Percentiles rank a stretch among this genome's conserved stretches.
Evolutionary conservation across 2,888 invertebrate genomes (phyloP).

Genomic region (Empis livida): DNA sequence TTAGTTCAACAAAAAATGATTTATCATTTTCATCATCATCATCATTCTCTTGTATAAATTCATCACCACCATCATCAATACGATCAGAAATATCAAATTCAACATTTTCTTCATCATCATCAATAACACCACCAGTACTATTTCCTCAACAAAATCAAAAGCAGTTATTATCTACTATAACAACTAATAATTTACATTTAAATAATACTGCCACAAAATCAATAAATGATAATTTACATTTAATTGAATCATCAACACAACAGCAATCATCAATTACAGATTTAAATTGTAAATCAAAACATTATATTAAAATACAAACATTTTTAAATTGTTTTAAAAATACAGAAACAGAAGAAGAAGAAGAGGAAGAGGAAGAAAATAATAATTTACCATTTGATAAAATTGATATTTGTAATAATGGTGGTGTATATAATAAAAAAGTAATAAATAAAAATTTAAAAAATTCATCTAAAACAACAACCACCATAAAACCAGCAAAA

Average conservation of each 20-base stretch:
- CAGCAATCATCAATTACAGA: constrained; percentile 19
- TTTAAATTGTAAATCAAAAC: constrained; percentile 24
- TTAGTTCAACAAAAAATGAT: not conserved
- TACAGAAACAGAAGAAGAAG: constrained; percentile 13
- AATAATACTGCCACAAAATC: too few species aligned
- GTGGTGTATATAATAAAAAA: not conserved
- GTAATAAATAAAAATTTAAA: constrained; percentile 11
- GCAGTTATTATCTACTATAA: too few species aligned
- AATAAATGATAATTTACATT: constrained; percentile 1
- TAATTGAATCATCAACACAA: constrained; percentile 16
- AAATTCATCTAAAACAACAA: constrained; percentile 9
- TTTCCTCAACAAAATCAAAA: too few species aligned
- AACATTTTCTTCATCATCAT: not conserved
- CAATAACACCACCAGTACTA: not conserved
- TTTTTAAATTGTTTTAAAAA: constrained; percentile 28
- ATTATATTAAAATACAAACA: constrained; percentile 25
- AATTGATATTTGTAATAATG: constrained; percentile 6
- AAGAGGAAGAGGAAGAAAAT: constrained; percentile 10
- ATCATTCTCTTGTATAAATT: constrained; percentile 17
- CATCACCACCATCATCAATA: constrained; percentile 18
- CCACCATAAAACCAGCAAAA: constrained; percentile 14
- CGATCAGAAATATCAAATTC: not conserved
- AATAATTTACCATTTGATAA: constrained; percentile 4
- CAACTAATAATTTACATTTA: too few species aligned
- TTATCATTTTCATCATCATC: constrained; percentile 18